phyloP scores from a whole-genome alignment of 2,888 invertebrate genomes.

The Polyommatus icarus region DNA sequence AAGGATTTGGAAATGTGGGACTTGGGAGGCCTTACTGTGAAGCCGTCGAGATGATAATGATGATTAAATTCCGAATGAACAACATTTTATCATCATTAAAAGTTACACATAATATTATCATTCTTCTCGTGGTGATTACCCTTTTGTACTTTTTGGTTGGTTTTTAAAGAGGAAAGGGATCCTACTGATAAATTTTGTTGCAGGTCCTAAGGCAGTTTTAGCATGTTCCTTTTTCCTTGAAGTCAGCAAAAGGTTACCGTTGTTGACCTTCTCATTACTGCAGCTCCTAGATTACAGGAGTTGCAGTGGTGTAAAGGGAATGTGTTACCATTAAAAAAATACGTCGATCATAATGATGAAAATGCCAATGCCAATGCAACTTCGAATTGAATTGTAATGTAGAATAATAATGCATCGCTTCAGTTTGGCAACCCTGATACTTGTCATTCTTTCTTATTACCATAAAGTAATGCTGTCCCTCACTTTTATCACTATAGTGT shows the following conservation, averaged over 20 bases:
- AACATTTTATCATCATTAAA: no score
- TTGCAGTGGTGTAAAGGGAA: no score
- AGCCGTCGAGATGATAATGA: background rate
- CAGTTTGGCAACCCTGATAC: slow-evolving; percentile 20
- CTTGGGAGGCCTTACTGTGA: background rate
- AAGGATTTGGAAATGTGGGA: background rate
- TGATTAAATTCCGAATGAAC: background rate
- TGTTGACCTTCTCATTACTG: no score
- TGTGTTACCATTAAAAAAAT: background rate
- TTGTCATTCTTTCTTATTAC: slow-evolving; percentile 38
- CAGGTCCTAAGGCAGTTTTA: no score
- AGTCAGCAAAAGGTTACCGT: no score
- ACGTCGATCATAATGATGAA: background rate
- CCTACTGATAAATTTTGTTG: no score
- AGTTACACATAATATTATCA: background rate
- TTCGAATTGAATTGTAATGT: background rate
- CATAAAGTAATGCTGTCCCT: slow-evolving; percentile 21
- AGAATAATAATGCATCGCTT: background rate
- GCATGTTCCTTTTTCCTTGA: no score
- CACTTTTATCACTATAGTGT: background rate
- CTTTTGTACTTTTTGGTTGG: background rate
- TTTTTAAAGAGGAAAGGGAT: background rate
- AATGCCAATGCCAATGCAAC: background rate
- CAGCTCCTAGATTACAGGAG: no score
- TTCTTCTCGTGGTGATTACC: background rate